These are phyloP conservation scores for Numenius phaeopus DNA, from an alignment of 2,797 vertebrate genomes.

Conservation along the genomic window DNA sequence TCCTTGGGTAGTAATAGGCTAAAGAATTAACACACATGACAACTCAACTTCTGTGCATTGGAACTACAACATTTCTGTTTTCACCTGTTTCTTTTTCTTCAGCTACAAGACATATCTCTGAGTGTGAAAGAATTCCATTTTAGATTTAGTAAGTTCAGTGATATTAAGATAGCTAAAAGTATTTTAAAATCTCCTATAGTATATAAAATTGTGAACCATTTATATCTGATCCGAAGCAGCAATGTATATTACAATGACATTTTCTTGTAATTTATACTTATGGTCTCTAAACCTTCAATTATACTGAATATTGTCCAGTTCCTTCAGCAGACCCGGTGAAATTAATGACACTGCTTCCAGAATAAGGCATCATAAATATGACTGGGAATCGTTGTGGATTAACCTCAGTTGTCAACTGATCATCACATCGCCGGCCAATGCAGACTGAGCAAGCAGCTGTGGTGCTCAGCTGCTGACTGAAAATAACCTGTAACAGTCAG, in stretches of 20 bases:
- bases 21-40: background rate
- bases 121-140: background rate
- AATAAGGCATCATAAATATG: background rate
- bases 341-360: background rate
- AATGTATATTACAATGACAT: background rate
- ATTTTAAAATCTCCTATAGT: background rate
- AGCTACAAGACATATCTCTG: background rate
- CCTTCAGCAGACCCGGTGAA: background rate
- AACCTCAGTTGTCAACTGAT: background rate
- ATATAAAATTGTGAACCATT: background rate
- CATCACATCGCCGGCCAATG: background rate
- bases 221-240: background rate
- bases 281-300: background rate
- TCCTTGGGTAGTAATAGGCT: background rate
- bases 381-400: background rate
- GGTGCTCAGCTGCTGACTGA: background rate
- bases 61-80: background rate
- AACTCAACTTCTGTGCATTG: background rate
- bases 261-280: background rate
- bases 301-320: background rate
- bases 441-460: background rate
- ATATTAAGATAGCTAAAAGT: background rate
- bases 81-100: background rate
- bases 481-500: background rate
- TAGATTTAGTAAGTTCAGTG: background rate